Conservation (phyloP, 2,113 vertebrate species). For the Menura novaehollandiae region DNA sequence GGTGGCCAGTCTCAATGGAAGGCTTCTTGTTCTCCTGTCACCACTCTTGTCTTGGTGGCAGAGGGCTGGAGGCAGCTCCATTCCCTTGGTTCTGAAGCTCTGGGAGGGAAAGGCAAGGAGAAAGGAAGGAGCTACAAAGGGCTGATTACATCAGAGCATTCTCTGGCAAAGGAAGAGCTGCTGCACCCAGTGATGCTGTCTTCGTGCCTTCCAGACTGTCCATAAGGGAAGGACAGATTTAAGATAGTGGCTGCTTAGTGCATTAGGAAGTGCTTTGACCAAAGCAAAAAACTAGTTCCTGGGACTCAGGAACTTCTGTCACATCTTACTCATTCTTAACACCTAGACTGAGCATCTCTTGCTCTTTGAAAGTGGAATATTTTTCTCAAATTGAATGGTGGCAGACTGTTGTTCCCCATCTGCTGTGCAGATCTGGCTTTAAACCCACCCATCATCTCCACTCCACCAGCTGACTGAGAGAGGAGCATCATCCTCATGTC, state of each 20-base stretch:
- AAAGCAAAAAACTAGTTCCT: background rate
- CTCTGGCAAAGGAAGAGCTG: background rate
- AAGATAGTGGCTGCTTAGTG: background rate
- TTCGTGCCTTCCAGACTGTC: background rate
- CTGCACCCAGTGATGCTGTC: background rate
- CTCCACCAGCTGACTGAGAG: background rate
- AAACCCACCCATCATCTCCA: rapidly evolving
- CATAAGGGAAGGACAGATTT: background rate
- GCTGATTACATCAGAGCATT: background rate
- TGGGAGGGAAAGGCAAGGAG: background rate
- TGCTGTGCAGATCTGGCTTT: background rate
- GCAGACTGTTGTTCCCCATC: background rate
- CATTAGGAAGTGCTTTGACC: background rate
- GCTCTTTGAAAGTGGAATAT: background rate
- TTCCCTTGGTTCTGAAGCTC: background rate
- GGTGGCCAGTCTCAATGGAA: background rate
- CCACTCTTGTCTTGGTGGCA: background rate
- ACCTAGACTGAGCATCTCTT: background rate
- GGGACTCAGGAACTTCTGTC: background rate
- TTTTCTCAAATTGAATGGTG: background rate
- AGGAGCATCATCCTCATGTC: background rate
- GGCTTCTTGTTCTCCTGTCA: background rate
- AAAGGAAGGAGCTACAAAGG: background rate
- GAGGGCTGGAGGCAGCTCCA: background rate
- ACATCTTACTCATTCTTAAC: background rate